Conservation (phyloP, 2,113 vertebrate species). For the Prunella himalayana region DNA sequence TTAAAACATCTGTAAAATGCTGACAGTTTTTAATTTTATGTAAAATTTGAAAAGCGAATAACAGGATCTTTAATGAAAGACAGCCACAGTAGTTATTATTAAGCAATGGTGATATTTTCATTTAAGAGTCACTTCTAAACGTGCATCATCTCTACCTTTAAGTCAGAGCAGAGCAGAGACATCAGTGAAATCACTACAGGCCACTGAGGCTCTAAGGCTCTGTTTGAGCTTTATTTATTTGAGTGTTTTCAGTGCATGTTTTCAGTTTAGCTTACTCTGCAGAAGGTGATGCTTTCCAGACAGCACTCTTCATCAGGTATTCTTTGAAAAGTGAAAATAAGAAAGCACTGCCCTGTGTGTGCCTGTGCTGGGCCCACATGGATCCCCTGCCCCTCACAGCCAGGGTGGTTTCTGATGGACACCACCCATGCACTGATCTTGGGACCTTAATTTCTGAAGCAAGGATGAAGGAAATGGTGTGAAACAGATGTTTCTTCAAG, state of each 20-base stretch:
- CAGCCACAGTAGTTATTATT: slow-evolving; percentile 42
- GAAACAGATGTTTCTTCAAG: neutral
- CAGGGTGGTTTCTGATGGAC: neutral
- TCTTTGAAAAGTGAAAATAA: neutral
- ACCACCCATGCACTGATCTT: neutral
- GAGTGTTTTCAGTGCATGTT: neutral
- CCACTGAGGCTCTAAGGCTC: neutral
- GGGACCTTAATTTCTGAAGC: neutral
- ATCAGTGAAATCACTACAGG: neutral
- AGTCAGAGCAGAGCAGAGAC: neutral
- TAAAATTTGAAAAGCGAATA: slow-evolving; percentile 62
- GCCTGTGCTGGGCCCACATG: neutral
- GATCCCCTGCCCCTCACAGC: neutral
- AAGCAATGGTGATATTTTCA: slow-evolving; percentile 54
- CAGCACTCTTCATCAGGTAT: neutral
- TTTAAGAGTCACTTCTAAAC: slow-evolving; percentile 50
- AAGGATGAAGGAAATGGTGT: neutral
- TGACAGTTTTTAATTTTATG: slow-evolving; percentile 76
- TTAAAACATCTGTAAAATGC: slow-evolving; percentile 80
- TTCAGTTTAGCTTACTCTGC: neutral
- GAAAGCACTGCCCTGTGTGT: neutral
- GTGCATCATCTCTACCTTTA: neutral
- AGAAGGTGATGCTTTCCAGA: neutral
- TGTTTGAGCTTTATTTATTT: neutral
- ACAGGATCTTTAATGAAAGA: slow-evolving; percentile 51